These are phyloP conservation scores for Myripristis murdjan DNA, from an alignment of 2,797 vertebrate species.

Conservation along the genomic window DNA sequence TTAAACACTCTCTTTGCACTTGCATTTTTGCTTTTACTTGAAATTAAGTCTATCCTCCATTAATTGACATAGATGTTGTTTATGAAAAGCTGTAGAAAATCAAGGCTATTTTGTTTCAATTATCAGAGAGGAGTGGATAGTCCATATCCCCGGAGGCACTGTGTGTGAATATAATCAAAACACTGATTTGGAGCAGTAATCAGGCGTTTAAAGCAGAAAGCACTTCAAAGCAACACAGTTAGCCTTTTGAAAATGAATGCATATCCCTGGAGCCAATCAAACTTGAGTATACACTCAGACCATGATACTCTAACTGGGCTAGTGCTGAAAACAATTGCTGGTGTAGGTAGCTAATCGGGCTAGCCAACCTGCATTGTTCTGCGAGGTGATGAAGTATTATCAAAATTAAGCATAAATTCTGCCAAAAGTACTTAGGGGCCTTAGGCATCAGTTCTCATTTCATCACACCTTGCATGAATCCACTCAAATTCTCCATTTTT, in stretches of 20 bases:
- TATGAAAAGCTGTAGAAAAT: not conserved
- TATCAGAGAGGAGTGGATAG: not conserved
- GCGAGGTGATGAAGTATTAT: not conserved
- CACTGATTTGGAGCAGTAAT: conserved; percentile 15
- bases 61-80: not conserved
- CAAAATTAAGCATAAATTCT: not conserved
- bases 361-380: not conserved
- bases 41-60: not conserved
- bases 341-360: not conserved
- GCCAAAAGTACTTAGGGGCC: too few species aligned
- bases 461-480: not conserved
- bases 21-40: not conserved
- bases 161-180: not conserved
- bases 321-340: not conserved
- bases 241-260: conserved; percentile 4
- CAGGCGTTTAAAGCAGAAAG: not conserved
- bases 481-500: not conserved
- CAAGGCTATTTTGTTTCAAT: too few species aligned
- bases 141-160: not conserved
- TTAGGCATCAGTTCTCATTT: not conserved
- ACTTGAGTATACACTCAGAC: too few species aligned
- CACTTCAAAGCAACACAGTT: conserved; percentile 24
- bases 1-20: not conserved
- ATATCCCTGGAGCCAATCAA: not conserved
- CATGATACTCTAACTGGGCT: too few species aligned